Conservation (phyloP, 2,113 vertebrate species). For the Aythya baeri region DNA sequence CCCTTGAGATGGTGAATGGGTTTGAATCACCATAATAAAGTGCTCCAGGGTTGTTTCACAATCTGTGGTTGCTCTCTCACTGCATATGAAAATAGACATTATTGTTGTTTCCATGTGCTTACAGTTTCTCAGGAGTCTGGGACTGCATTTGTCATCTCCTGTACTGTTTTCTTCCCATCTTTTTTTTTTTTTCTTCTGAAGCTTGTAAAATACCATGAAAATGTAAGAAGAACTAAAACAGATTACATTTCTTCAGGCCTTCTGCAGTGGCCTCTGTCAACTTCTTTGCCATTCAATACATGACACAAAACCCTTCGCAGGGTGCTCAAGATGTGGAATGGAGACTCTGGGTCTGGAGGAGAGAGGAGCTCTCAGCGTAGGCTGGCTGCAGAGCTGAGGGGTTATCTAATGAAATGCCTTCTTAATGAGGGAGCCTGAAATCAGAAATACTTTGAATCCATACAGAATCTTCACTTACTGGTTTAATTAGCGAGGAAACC, state of each 20-base stretch:
- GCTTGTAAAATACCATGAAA: neutral
- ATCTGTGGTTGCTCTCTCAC: neutral
- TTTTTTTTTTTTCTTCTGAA: neutral
- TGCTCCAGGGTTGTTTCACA: neutral
- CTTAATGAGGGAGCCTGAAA: neutral
- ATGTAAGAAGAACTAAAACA: neutral
- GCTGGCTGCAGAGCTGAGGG: neutral
- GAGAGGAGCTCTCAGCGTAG: neutral
- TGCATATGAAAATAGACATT: neutral
- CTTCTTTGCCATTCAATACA: neutral
- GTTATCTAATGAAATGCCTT: neutral
- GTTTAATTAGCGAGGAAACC: neutral
- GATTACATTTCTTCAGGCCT: neutral
- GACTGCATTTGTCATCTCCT: neutral
- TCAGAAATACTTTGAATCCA: neutral
- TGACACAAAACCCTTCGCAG: neutral
- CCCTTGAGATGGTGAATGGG: neutral
- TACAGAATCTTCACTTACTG: neutral
- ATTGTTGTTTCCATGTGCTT: constrained; percentile 12
- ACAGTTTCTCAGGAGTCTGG: neutral
- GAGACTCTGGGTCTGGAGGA: neutral
- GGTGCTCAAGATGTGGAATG: neutral
- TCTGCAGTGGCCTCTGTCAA: neutral
- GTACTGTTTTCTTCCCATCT: neutral
- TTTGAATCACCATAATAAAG: constrained; percentile 22